phyloP scores from a whole-genome alignment of 2,797 vertebrate species.

The Serranus cabrilla region DNA sequence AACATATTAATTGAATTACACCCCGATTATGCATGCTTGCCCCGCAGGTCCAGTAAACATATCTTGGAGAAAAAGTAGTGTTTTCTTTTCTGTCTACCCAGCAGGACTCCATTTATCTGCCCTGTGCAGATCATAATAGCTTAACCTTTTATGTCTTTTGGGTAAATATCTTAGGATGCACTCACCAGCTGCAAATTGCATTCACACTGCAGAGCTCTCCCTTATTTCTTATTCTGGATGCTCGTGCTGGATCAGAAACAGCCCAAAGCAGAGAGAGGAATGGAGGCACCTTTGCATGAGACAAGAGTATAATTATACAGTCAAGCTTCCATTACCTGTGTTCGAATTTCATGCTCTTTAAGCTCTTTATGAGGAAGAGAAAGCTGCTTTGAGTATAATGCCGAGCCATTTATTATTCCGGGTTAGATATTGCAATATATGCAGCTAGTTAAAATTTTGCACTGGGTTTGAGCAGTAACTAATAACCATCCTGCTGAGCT shows the following conservation, averaged over 20 bases:
- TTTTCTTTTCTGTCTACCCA: conserved; percentile 46
- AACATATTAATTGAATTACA: conserved; percentile 75
- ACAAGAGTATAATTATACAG: conserved; percentile 66
- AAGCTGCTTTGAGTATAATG: conserved; percentile 38
- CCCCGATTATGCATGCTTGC: conserved; percentile 61
- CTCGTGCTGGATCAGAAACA: conserved; percentile 51
- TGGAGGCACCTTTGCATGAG: conserved; percentile 44
- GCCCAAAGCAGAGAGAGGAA: conserved; percentile 46
- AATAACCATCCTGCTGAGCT: conserved; percentile 22
- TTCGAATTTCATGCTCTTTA: conserved; percentile 76
- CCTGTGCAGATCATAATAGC: conserved; percentile 61
- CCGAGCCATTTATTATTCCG: conserved; percentile 50
- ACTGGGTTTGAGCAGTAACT: conserved; percentile 52
- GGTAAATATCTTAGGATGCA: conserved; percentile 52
- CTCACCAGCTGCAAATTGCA: conserved; percentile 50
- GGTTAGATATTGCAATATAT: conserved; percentile 42
- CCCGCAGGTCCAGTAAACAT: conserved; percentile 63
- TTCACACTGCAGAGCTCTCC: conserved; percentile 30
- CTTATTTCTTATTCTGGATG: conserved; percentile 29
- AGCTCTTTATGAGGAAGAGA: conserved; percentile 55
- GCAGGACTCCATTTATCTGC: conserved; percentile 63
- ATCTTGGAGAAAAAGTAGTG: conserved; percentile 49
- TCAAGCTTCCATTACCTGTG: conserved; percentile 60
- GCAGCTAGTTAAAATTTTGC: conserved; percentile 55
- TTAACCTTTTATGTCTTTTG: conserved; percentile 58